Base-by-base conservation (phyloP, 1,140 invertebrate genomes). In the Planococcus citri region DNA sequence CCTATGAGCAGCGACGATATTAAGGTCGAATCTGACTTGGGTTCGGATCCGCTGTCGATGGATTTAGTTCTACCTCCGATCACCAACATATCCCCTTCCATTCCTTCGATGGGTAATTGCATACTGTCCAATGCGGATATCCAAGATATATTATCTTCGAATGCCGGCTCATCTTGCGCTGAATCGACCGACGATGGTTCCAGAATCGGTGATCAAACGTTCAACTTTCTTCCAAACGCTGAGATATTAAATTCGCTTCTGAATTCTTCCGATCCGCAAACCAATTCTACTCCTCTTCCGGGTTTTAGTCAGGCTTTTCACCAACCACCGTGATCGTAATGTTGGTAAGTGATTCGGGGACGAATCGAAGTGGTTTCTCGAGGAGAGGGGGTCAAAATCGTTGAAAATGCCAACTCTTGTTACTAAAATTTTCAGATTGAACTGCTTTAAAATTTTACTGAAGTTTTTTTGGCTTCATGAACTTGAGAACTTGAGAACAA, bases 301-400 rank as follows among this genome's bases (percentile, higher is more conserved):
- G 51, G 72, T 8, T 74, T 74, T 57, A 73, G 71, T 60, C 73
- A 74, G 69, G 72, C 73, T 64, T 74, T 74, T 68, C 71, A 74
- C 22, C 72, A 73, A 38, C 72, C 70, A 68, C 73, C 70, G 29
- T 69, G 68, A 69, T 68, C 41, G n/a, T n/a, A n/a, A 51, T 33
- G 41, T 51, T 51, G 41, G 41, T 51, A 51, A 51, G 41, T 51
- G 41, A 20, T 17, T n/a, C n/a, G n/a, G n/a, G n/a, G n/a, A n/a
- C 33, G 14, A 37, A n/a, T n/a, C n/a, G n/a, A n/a, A n/a, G n/a
- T n/a, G n/a, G n/a, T n/a, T n/a, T n/a, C n/a, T n/a, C n/a, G n/a
- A n/a, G 37, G 9, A n/a, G 37, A 41, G 9, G 37, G 37, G n/a
- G 37, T 41, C 37, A 10, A 10, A 41, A 41, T 9, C 9, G 37